Evolutionary conservation across 2,113 vertebrate species (phyloP), one percentile per base, ranked within the genome.

Genomic region (Lepus americanus): DNA sequence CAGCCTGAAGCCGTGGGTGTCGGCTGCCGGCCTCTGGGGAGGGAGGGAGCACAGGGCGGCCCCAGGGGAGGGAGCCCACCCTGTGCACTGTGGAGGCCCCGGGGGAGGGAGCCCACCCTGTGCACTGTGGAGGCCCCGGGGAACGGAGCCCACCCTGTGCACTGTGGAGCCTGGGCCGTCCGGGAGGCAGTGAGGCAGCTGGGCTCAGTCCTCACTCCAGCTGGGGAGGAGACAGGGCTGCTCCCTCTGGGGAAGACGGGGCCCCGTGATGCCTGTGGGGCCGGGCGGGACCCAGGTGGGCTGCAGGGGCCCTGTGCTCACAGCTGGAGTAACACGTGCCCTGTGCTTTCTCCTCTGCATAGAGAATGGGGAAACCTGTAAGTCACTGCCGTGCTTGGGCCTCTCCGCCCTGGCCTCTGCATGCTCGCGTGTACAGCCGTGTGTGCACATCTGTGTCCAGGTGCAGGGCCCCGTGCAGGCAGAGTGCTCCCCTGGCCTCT

Each of bases 321-420:
- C 70, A 49, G 66, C 59, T 79, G 29, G 59, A 59, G 29, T 97
- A 90, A 96, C 95, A 1, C 51, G 59, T 77, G 95, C 22, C 98
- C 93, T 98, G 89, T 98, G 98, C 98, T 98, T 98, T 98, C 97
- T 98, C 95, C 98, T 98, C 98, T 95, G 97, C 98, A 92, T 98
- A 99, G 99, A 98, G 99, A 99, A 98, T 99, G 99, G 99, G 99
- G 98, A 99, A 99, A 97, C 97, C 99, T 99, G 99, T 99, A 99
- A 99, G 99, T 99, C 73, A 95, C 96, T 98, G 5, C 36, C 59
- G 87, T 94, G 13, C 95, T 96, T 78, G 91, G 39, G 36, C 94
- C 94, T 49, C 55, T 5, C 95, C 5, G 31, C 36, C 6, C 88
- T 72, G 16, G 95, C 95, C 55, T 78, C 63, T 44, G 44, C 44